phyloP scores from a whole-genome alignment of 2,113 vertebrate species.

The Chrysochloris asiatica region DNA sequence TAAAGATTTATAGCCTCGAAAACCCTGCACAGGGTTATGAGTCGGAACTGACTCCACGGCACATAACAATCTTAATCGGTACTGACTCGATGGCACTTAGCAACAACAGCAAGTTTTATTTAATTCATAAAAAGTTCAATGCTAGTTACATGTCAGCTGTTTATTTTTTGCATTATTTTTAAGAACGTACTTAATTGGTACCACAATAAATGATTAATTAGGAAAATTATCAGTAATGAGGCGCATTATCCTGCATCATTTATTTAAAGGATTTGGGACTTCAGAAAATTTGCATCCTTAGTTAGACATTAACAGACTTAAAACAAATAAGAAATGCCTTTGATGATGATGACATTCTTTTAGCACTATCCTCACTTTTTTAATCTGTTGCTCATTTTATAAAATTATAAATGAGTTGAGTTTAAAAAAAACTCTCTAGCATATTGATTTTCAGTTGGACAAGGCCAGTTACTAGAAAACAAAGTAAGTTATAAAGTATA shows the following conservation, averaged over 20 bases:
- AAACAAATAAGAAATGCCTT: not conserved
- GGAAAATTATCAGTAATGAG: not conserved
- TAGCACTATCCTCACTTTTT: not conserved
- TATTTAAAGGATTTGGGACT: not conserved
- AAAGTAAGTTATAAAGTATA: too few relatives aligned
- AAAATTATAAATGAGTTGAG: not conserved
- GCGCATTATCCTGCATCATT: too few relatives aligned
- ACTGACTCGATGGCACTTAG: too few relatives aligned
- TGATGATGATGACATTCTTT: not conserved
- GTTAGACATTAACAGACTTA: not conserved
- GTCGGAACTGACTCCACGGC: too few relatives aligned
- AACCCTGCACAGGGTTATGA: too few relatives aligned
- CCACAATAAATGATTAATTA: not conserved
- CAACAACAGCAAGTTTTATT: too few relatives aligned
- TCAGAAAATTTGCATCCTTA: not conserved
- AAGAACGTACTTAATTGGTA: slow-evolving; percentile 6
- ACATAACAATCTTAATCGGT: too few relatives aligned
- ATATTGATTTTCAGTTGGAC: not conserved
- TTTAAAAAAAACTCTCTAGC: not conserved
- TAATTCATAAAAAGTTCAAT: too few relatives aligned
- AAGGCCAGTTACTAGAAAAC: not conserved
- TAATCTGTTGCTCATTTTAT: not conserved
- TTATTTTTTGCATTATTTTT: too few relatives aligned
- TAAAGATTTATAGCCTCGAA: too few relatives aligned
- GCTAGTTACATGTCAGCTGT: too few relatives aligned